Evolutionary conservation across 2,888 invertebrate species (phyloP).

Genomic region (Tenthredo livida): DNA sequence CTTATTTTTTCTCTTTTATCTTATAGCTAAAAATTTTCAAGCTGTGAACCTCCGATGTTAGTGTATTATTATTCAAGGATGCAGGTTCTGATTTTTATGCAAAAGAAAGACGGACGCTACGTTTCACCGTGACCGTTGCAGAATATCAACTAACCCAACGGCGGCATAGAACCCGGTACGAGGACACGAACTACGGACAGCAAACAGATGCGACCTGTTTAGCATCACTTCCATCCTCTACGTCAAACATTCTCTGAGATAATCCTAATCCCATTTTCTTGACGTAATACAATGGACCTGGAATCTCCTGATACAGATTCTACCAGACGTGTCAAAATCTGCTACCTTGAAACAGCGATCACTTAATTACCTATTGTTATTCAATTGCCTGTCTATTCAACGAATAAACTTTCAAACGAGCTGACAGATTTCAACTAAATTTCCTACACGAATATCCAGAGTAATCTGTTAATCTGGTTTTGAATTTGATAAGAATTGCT

Average conservation of each 20-base stretch:
- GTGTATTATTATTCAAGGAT: constrained; percentile 49
- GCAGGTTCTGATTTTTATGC: constrained; percentile 51
- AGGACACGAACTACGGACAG: constrained; percentile 50
- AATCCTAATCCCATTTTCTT: constrained; percentile 30
- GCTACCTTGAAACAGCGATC: background rate
- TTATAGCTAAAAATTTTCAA: constrained; percentile 6
- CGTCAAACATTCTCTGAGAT: constrained; percentile 31
- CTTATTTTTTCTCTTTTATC: too few relatives aligned
- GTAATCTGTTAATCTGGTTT: too few relatives aligned
- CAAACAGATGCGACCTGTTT: constrained; percentile 53
- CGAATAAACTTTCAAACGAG: background rate
- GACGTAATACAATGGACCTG: background rate
- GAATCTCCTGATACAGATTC: constrained; percentile 4
- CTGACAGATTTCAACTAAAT: background rate
- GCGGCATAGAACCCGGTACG: background rate
- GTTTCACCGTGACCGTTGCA: constrained; percentile 45
- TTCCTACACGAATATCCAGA: background rate
- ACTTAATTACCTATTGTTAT: background rate
- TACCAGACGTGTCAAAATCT: background rate
- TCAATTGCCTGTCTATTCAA: background rate
- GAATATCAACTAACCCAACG: constrained; percentile 51
- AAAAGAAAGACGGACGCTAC: constrained; percentile 45
- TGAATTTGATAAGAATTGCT: background rate
- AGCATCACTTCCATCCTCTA: constrained; percentile 42
- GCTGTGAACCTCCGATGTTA: constrained; percentile 2